Conservation (phyloP, 2,797 vertebrate genomes). For the Sphenopsis melanotis region DNA sequence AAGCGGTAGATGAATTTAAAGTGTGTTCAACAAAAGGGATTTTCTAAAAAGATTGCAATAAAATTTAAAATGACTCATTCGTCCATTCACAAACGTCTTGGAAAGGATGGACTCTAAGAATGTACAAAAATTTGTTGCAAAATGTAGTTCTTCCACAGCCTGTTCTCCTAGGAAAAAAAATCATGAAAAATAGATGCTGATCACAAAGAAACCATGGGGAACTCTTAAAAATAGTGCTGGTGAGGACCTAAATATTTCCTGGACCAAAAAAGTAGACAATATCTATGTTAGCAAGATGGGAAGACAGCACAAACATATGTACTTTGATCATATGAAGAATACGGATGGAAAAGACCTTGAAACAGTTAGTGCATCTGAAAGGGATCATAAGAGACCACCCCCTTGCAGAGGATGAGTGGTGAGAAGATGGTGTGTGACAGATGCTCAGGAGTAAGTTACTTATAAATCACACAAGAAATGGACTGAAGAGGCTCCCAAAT, state of each 20-base stretch:
- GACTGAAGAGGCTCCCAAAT: background rate
- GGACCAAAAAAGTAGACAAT: background rate
- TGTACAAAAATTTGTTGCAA: background rate
- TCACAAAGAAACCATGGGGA: background rate
- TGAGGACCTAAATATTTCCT: background rate
- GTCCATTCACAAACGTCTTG: background rate
- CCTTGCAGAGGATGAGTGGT: background rate
- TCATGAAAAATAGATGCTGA: background rate
- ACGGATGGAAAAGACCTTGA: background rate
- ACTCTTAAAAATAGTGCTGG: background rate
- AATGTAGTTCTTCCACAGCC: background rate
- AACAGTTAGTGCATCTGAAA: slow-evolving; percentile 9
- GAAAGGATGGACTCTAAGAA: background rate
- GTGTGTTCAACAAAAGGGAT: background rate
- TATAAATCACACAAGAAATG: background rate
- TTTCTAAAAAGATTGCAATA: background rate
- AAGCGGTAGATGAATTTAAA: background rate
- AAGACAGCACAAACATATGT: background rate
- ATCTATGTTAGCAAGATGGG: background rate
- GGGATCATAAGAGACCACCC: background rate
- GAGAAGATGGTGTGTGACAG: background rate
- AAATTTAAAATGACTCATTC: background rate
- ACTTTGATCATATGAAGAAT: background rate
- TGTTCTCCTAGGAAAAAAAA: background rate
- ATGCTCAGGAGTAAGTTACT: background rate